Base-by-base conservation (phyloP, 2,113 vertebrate species). In the Poeciliopsis occidentalis region DNA sequence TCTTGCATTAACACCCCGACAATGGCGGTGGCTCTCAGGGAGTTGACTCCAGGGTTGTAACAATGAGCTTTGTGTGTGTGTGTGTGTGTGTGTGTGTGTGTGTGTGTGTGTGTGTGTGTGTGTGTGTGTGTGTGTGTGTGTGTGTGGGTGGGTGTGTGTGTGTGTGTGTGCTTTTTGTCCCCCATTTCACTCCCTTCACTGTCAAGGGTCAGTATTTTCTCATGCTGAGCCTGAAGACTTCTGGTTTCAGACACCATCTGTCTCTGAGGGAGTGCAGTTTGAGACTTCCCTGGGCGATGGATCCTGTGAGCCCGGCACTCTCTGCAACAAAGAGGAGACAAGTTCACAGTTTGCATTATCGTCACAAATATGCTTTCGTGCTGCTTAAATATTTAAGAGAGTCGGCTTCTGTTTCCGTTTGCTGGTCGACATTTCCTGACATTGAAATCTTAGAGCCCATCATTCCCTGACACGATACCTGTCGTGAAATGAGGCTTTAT, bases 161-260 rank as follows among this genome's bases (percentile, higher is more conserved):
- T 68, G 65, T 32, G 30, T 67, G 68, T 69, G 54, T 82, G 66
- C 76, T 64, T 0, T 77, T 29, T 68, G 11, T 69, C 47, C 69
- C 26, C 19, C 63, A 39, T 68, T 32, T 64, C 71, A 64, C 63
- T 67, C 57, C 47, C 32, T 31, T 12, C 34, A 17, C 71, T 70
- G 67, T 78, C 47, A 80, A 26, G 81, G 86, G 88, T 90, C 87
- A 83, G 4, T 69, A 63, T 68, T 88, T 90, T 87, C 86, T 86
- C 86, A 91, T 83, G 83, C 78, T 54, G 76, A 71, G 83, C 54
- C 47, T 71, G 39, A 61, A 76, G 73, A 80, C 77, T 80, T 73
- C 60, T 24, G 76, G 79, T 77, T 60, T 29, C 51, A 34, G 51
- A 27, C n/a, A 0, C 91, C 90, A 91, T 90, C 89, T 92, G 64